A percentile compares a stretch with the other conserved stretches of the same genome.
Conservation (phyloP, 1,140 invertebrate species). For the Lasioglossum albipes region DNA sequence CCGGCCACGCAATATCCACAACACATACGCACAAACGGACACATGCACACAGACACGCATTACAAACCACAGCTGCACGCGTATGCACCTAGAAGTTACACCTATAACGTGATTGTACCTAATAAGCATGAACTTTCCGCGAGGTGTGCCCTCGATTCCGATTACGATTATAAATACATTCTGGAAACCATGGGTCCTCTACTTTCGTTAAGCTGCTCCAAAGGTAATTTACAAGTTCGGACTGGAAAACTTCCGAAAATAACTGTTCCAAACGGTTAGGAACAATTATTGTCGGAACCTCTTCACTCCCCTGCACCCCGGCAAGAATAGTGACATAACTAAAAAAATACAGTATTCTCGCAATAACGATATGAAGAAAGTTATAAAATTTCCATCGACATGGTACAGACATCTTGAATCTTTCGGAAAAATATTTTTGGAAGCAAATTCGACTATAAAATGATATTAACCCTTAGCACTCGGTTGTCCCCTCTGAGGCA, state of each 20-base stretch:
- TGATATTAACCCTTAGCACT: no score
- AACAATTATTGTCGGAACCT: no score
- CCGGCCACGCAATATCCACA: conserved; percentile 23
- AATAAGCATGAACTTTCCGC: conserved; percentile 47
- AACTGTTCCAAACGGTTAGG: conserved; percentile 3
- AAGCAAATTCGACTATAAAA: no score
- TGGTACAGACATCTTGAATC: no score
- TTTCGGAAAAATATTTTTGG: no score
- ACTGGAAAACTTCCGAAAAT: neutral
- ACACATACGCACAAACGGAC: conserved; percentile 19
- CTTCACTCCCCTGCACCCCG: no score
- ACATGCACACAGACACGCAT: conserved; percentile 18
- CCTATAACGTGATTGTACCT: conserved; percentile 52
- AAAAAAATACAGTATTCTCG: no score
- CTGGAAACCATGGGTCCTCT: conserved; percentile 52
- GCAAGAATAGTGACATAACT: no score
- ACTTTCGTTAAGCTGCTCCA: conserved; percentile 49
- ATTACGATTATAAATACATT: conserved; percentile 40
- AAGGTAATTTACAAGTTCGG: conserved; percentile 53
- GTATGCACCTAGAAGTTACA: conserved; percentile 60
- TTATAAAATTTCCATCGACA: no score
- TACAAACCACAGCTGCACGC: conserved; percentile 62
- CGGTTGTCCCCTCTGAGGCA: no score
- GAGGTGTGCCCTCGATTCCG: conserved; percentile 13
- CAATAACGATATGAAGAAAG: no score